Evolutionary conservation across 2,797 vertebrate species (phyloP).

Genomic region (Myripristis jacobus): DNA sequence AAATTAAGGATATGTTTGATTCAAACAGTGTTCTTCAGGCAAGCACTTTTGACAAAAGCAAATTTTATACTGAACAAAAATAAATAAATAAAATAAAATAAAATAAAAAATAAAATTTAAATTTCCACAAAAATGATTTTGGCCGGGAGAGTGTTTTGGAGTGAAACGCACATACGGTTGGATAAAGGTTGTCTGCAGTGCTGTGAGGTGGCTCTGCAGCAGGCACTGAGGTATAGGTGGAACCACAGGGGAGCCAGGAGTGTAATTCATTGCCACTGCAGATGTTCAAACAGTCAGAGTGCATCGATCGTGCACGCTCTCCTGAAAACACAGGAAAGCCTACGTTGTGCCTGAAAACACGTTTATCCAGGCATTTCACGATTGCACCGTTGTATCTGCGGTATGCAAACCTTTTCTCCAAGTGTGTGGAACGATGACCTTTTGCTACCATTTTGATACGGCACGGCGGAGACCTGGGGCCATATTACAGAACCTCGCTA

Average conservation of each 20-base stretch:
- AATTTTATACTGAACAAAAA: neutral
- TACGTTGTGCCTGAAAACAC: conserved; percentile 11
- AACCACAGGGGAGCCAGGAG: conserved; percentile 63
- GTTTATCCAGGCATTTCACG: neutral
- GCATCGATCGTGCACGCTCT: conserved; percentile 62
- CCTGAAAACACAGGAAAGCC: conserved; percentile 30
- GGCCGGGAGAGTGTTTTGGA: neutral
- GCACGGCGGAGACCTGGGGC: neutral
- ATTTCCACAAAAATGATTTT: neutral
- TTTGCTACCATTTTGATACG: too few species aligned
- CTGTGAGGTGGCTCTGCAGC: conserved; percentile 64
- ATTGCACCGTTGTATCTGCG: neutral
- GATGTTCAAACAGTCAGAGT: conserved; percentile 71
- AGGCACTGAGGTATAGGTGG: conserved; percentile 57
- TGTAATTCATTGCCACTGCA: conserved; percentile 78
- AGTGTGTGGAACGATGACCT: too few species aligned
- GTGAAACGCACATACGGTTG: conserved; percentile 9
- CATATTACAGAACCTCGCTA: too few species aligned
- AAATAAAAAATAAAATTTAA: too few species aligned
- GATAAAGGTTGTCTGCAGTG: conserved; percentile 54
- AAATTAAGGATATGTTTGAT: conserved; percentile 2
- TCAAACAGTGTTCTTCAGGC: neutral
- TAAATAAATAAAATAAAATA: too few species aligned
- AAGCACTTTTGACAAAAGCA: conserved; percentile 4
- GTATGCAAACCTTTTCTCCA: neutral